Percentiles rank a stretch among this genome's conserved stretches.
Evolutionary conservation across 2,113 vertebrate species (phyloP).

Genomic region (Ictalurus punctatus): DNA sequence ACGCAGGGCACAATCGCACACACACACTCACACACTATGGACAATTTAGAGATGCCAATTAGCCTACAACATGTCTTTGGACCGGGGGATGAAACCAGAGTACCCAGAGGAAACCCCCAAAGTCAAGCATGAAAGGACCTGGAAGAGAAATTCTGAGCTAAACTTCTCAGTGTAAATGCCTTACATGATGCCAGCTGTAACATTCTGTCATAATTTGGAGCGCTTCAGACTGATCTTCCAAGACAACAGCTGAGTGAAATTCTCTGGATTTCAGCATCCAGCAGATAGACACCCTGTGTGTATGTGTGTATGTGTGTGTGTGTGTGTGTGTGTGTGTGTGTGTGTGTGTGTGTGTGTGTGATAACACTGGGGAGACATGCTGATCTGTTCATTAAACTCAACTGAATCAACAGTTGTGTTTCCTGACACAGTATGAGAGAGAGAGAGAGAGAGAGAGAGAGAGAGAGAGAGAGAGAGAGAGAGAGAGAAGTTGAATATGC

Average conservation of each 20-base stretch:
- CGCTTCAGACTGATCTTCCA: background rate
- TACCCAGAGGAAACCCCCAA: too few relatives aligned
- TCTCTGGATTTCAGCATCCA: background rate
- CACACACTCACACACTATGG: too few relatives aligned
- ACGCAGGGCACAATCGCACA: too few relatives aligned
- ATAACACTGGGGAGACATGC: slow-evolving; percentile 20
- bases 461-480: background rate
- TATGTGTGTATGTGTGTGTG: slow-evolving; percentile 1
- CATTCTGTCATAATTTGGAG: slow-evolving; percentile 9
- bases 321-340: background rate
- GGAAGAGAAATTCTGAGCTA: background rate
- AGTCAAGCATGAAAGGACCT: background rate
- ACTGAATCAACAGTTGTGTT: slow-evolving; percentile 29
- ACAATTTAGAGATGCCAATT: too few relatives aligned
- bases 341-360: background rate
- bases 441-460: background rate
- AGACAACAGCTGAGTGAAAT: slow-evolving; percentile 18
- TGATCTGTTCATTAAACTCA: slow-evolving; percentile 36
- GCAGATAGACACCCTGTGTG: background rate
- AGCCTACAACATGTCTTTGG: too few relatives aligned
- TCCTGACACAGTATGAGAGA: slow-evolving; percentile 40
- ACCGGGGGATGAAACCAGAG: too few relatives aligned
- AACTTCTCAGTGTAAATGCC: background rate
- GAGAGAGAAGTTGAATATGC: slow-evolving; percentile 50
- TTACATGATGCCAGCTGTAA: background rate